Evolutionary conservation across 2,797 vertebrate genomes (phyloP), one percentile per base, ranked within the genome.

Genomic region (Helostoma temminkii): DNA sequence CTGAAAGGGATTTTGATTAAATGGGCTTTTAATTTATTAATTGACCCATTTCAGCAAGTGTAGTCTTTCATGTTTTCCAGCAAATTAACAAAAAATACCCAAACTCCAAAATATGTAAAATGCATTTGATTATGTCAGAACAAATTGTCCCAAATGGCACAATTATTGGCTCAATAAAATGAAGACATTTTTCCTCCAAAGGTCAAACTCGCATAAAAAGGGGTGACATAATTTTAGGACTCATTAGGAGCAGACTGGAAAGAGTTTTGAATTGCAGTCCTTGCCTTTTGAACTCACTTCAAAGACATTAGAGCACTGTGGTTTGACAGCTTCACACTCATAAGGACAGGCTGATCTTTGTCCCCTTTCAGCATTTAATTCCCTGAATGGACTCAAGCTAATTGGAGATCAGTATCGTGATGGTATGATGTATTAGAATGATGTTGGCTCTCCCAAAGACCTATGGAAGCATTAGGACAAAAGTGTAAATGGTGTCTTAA

Each of bases 401-500:
- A 94, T 93, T 93, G 86, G 75, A 87, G 87, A 89, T 90, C 78
- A 92, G 93, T 93, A 91, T 91, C 83, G 8, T 83, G 78, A 89
- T 84, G 69, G 81, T 86, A 84, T 89, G 78, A 92, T 89, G 83
- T 77, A 92, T 92, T 91, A 82, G 88, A 84, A 81, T 69, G 55
- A 78, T 73, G 72, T 82, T 41, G 47, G 79, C 64, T 78, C 71
- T 87, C 81, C 88, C 58, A 78, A 88, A 85, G 79, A 81, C 81
- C 72, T 75, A 52, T 58, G 55, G 74, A 62, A 18, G 75, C 46
- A 71, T 78, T 57, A 71, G 61, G 42, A 16, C 37, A 43, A 71
- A 50, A 66, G 19, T 14, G 42, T 16, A 39, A 82, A 72, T 58
- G 25, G 71, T 32, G 26, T 60, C 39, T 71, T 41, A 39, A 57